Conservation (phyloP, 1,140 invertebrate species). For the Ceratosolen fusciceps region DNA sequence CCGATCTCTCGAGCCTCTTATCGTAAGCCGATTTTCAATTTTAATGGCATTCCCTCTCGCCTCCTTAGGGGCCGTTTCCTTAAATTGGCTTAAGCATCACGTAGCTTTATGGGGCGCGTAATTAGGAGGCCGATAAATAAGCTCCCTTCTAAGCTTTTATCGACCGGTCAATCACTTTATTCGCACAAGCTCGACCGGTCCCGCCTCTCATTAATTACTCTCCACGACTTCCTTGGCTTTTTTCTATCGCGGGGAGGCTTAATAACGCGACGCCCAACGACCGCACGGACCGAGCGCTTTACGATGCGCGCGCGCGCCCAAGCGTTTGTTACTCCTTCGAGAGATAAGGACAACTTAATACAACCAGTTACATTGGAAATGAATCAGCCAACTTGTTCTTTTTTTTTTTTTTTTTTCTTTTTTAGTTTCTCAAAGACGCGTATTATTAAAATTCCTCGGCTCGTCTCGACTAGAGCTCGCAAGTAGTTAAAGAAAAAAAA, state of each 20-base stretch:
- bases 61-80: background rate
- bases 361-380: background rate
- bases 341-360: background rate
- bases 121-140: background rate
- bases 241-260: too few species aligned
- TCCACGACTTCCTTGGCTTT: background rate
- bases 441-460: slow-evolving; percentile 1
- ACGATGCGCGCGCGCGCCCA: background rate
- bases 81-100: background rate
- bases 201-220: too few species aligned
- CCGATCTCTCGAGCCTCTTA: background rate
- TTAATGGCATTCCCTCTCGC: background rate
- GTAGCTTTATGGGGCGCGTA: background rate
- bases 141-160: background rate
- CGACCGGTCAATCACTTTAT: background rate
- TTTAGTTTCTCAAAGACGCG: too few species aligned
- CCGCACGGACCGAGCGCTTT: background rate
- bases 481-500: too few species aligned
- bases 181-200: too few species aligned
- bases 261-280: too few species aligned
- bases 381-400: background rate
- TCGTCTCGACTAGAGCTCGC: too few species aligned
- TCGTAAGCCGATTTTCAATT: background rate
- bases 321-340: background rate
- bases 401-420: too few species aligned